A percentile compares a stretch with the other conserved stretches of the same genome.
Evolutionary conservation across 1,140 invertebrate species (phyloP).

Genomic region (Rhyacophila brunnea): DNA sequence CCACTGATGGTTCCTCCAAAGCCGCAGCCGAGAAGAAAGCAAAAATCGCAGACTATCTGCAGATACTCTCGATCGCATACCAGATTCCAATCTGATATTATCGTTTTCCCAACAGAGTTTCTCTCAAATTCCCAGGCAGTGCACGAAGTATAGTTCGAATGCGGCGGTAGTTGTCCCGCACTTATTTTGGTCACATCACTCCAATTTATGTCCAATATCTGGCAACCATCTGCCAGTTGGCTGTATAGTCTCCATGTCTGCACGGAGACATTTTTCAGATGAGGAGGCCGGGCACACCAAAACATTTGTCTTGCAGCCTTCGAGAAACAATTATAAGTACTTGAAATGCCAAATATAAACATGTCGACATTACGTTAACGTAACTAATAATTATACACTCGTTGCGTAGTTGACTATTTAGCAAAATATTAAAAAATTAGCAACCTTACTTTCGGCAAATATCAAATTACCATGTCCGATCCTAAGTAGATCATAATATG

Average conservation of each 20-base stretch:
- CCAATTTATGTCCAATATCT: slow-evolving; percentile 43
- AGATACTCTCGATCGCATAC: slow-evolving; percentile 63
- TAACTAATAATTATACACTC: too few species aligned
- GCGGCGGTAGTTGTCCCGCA: slow-evolving; percentile 2
- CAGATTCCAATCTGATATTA: slow-evolving; percentile 65
- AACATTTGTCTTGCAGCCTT: slow-evolving; percentile 36
- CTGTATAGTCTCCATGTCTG: slow-evolving; percentile 61
- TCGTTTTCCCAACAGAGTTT: slow-evolving; percentile 58
- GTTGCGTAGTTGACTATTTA: too few species aligned
- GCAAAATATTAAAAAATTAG: too few species aligned
- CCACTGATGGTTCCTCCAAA: slow-evolving; percentile 68
- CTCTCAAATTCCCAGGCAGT: slow-evolving; percentile 66
- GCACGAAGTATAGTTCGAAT: slow-evolving; percentile 46
- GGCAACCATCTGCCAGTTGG: slow-evolving; percentile 53
- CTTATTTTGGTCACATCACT: slow-evolving; percentile 28
- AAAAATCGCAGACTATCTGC: slow-evolving; percentile 65
- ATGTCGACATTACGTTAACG: too few species aligned
- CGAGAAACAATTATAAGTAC: too few species aligned
- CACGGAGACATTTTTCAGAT: slow-evolving; percentile 50
- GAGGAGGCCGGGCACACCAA: slow-evolving; percentile 61
- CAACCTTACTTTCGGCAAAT: too few species aligned
- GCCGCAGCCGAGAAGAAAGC: slow-evolving; percentile 66
- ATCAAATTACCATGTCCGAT: too few species aligned
- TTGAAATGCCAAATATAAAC: too few species aligned
- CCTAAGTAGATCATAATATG: too few species aligned